These are phyloP conservation scores for Petromus typicus DNA, from an alignment of 2,113 vertebrate genomes.

Conservation along the genomic window DNA sequence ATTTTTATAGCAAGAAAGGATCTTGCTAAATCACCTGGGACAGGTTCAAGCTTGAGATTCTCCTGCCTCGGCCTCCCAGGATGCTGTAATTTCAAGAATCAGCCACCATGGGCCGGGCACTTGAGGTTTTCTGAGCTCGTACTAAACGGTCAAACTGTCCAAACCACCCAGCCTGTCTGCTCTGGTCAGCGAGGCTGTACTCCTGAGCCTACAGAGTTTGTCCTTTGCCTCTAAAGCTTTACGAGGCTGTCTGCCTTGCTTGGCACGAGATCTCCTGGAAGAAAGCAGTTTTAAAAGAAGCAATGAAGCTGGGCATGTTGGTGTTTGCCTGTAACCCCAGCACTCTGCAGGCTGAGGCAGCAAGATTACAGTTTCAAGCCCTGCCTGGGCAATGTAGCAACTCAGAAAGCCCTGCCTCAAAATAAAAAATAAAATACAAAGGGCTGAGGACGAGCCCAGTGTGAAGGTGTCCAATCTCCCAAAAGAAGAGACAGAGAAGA, in stretches of 20 bases:
- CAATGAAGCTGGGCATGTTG: background rate
- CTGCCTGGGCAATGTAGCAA: background rate
- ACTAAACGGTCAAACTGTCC: background rate
- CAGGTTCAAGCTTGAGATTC: background rate
- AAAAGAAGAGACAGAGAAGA: background rate
- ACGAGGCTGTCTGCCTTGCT: background rate
- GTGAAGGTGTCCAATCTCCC: background rate
- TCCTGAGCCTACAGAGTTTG: background rate
- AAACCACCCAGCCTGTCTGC: background rate
- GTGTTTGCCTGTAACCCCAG: background rate
- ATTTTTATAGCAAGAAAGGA: background rate
- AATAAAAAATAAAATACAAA: background rate
- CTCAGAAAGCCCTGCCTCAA: background rate
- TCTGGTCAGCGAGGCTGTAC: background rate
- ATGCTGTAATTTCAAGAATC: background rate
- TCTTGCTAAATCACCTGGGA: background rate
- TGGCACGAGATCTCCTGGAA: background rate
- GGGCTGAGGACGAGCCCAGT: background rate
- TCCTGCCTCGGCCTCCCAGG: background rate
- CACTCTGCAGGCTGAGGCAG: background rate
- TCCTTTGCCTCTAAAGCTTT: background rate
- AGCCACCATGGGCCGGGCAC: background rate
- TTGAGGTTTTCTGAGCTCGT: background rate
- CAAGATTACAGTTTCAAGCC: background rate
- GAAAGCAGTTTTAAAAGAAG: background rate